These are phyloP conservation scores for Strongylocentrotus purpuratus DNA, from an alignment of 35 echinoderm and acorn worm genomes.

Conservation along the genomic window DNA sequence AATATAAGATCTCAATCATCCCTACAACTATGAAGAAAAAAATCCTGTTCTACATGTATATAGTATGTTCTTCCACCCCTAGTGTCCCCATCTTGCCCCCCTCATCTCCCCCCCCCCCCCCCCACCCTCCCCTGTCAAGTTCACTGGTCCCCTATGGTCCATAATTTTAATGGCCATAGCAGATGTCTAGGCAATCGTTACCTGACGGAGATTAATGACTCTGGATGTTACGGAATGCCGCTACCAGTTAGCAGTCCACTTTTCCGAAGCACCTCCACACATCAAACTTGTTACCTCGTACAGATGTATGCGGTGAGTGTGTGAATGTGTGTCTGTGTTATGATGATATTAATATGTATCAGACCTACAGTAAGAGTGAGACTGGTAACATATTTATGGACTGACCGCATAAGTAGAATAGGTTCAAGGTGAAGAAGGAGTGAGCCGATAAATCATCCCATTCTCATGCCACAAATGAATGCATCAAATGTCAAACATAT, in stretches of 20 bases:
- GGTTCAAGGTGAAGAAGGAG: background rate
- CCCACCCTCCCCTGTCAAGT: background rate
- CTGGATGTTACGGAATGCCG: background rate
- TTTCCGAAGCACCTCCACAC: background rate
- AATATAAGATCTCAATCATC: no score
- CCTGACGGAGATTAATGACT: slow-evolving; percentile 1
- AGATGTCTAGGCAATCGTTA: background rate
- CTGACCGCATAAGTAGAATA: background rate
- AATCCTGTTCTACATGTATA: background rate
- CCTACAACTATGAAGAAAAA: background rate
- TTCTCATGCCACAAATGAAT: background rate
- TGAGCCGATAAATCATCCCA: background rate
- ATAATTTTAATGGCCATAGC: background rate
- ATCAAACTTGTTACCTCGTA: background rate
- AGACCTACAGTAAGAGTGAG: background rate
- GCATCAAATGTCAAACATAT: background rate
- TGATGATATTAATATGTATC: no score
- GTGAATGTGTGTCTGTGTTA: background rate
- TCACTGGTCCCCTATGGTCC: background rate
- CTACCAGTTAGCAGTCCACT: background rate
- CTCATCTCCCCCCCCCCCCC: background rate
- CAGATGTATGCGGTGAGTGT: background rate
- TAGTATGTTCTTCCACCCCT: background rate
- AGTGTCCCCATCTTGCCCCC: background rate
- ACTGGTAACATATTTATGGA: background rate